Percentiles rank a stretch among this genome's conserved stretches.
Conservation (phyloP, 2,797 vertebrate genomes). For the Benthosema pterotum region DNA sequence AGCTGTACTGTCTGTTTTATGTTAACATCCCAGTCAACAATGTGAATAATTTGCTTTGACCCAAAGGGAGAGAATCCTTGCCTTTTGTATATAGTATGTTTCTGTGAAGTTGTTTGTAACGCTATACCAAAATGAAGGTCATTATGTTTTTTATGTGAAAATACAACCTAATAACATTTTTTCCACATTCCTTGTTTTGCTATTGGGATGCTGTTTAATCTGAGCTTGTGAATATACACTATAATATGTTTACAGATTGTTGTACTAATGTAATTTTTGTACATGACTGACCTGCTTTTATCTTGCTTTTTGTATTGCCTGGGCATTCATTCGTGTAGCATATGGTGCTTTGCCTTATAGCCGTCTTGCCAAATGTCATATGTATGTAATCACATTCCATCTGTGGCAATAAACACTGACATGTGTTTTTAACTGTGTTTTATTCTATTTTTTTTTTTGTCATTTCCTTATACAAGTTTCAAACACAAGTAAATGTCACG, state of each 20-base stretch:
- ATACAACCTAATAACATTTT: slow-evolving; percentile 66
- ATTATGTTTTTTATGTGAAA: slow-evolving; percentile 66
- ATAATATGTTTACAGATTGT: slow-evolving; percentile 60
- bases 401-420: slow-evolving; percentile 58
- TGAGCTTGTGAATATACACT: slow-evolving; percentile 46
- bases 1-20: slow-evolving; percentile 14
- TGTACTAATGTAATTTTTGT: slow-evolving; percentile 48
- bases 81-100: slow-evolving; percentile 77
- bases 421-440: slow-evolving; percentile 38
- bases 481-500: too few relatives aligned
- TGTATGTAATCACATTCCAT: slow-evolving; percentile 42
- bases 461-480: too few relatives aligned
- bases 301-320: slow-evolving; percentile 47
- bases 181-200: slow-evolving; percentile 44
- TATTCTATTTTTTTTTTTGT: slow-evolving; percentile 21
- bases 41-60: slow-evolving; percentile 73
- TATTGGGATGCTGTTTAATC: slow-evolving; percentile 8
- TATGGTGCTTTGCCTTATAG: slow-evolving; percentile 48
- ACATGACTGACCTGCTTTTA: slow-evolving; percentile 37
- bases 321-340: slow-evolving; percentile 22
- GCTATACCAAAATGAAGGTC: slow-evolving; percentile 62
- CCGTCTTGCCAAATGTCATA: slow-evolving; percentile 42
- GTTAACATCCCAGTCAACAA: slow-evolving; percentile 72
- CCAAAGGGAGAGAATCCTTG: slow-evolving; percentile 65
- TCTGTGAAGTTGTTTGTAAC: slow-evolving; percentile 59